Base-by-base conservation (phyloP, 2,797 vertebrate genomes). In the Pipistrellus nathusii region DNA sequence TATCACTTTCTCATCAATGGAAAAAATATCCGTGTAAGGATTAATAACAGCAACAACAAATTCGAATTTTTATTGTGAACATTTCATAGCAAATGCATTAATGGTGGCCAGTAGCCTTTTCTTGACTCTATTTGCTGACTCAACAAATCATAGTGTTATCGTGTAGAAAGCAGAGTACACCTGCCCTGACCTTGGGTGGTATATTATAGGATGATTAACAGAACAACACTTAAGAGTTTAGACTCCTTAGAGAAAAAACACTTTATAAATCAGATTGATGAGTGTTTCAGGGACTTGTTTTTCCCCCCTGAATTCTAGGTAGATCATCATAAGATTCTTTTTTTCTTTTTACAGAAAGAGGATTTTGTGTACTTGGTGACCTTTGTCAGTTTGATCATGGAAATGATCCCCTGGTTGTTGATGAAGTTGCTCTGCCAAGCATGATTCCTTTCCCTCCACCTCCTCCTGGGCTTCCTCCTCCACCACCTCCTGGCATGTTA, bases 401-500 rank as follows among this genome's bases (percentile, higher is more conserved):
- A 92, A 99, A 99, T 69, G 99, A 99, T 96, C 99, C 99, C 0
- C 98, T 99, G 80, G 99, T 99, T 11, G 99, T 99, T 18, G 99
- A 99, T 72, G 99, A 99, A 90, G 99, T 99, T 91, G 99, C 99
- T 93, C 97, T 99, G 92, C 99, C 99, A 7, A 99, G 98, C 94
- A 99, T 99, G 98, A 99, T 99, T 97, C 99, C 99, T 3, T 99
- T 99, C 96, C 99, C 99, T 1, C 99, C 99, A 0, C 99, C 99
- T 0, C 99, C 99, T 2, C 98, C 99, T 25, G 98, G 99, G 97
- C 99, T 99, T 64, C 99, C 99, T 97, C 98, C 98, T 86, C 97
- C 98, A 7, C 99, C 99, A 8, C 99, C 99, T 25, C 98, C 98
- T 35, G 98, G 99, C 32, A 97, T 99, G 96, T 98, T 99, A 81